Evolutionary conservation across 92 coral and sea anemone genomes (phyloP).

Genomic region (Actinernus sp.): DNA sequence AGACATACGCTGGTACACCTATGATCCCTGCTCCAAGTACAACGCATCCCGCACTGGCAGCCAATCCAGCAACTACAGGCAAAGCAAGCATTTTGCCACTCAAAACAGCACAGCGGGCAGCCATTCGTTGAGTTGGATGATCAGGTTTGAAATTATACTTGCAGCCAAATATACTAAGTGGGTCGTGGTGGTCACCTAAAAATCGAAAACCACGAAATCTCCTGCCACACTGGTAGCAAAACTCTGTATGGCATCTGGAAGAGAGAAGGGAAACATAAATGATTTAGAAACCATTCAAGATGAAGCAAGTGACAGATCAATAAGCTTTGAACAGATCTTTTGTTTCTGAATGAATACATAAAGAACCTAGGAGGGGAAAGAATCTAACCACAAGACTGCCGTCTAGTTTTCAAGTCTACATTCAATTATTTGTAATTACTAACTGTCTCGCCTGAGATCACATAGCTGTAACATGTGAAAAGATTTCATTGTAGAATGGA

Average conservation of each 20-base stretch:
- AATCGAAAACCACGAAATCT: constrained; percentile 74
- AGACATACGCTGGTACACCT: constrained; percentile 77
- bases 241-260: constrained; percentile 84
- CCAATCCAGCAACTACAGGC: constrained; percentile 77
- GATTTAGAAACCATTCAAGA: background rate
- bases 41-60: constrained; percentile 78
- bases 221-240: constrained; percentile 86
- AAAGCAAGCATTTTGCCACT: constrained; percentile 68
- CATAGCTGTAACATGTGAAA: no score
- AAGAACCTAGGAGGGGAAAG: no score
- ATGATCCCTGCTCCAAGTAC: constrained; percentile 76
- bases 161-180: constrained; percentile 82
- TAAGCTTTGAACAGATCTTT: no score
- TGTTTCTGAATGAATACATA: no score
- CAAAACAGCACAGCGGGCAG: constrained; percentile 78
- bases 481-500: no score
- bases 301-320: no score
- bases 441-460: no score
- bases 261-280: background rate
- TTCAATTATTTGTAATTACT: no score
- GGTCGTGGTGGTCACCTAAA: constrained; percentile 90
- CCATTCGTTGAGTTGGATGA: constrained; percentile 74
- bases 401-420: no score
- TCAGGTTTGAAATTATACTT: constrained; percentile 86
- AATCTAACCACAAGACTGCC: no score